Conservation (phyloP, 2,113 vertebrate genomes). For the Paracanthobrama guichenoti region DNA sequence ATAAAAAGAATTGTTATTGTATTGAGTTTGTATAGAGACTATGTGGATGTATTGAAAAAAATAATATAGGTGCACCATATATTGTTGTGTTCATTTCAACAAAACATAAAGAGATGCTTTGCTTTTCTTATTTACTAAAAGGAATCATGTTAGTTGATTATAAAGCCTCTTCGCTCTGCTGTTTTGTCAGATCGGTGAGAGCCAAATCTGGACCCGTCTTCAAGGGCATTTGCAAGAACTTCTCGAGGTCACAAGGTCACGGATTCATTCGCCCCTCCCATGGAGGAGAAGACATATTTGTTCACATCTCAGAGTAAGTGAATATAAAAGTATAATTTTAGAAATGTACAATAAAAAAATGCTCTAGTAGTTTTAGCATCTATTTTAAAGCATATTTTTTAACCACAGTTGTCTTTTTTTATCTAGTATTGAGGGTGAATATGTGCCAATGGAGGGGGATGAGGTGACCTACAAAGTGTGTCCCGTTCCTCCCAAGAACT, state of each 20-base stretch:
- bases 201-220: slow-evolving; percentile 89
- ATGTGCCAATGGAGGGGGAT: slow-evolving; percentile 94
- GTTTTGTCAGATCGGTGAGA: slow-evolving; percentile 74
- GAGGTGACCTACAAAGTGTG: slow-evolving; percentile 98
- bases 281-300: slow-evolving; percentile 96
- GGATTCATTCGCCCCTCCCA: slow-evolving; percentile 91
- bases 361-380: background rate
- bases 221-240: slow-evolving; percentile 95
- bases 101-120: background rate
- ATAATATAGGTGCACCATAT: background rate
- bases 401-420: background rate
- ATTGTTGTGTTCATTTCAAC: background rate
- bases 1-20: background rate
- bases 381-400: background rate
- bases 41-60: background rate
- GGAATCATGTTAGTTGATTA: background rate
- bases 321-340: background rate
- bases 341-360: background rate
- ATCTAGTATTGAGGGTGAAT: slow-evolving; percentile 93
- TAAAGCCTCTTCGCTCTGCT: background rate
- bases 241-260: slow-evolving; percentile 96
- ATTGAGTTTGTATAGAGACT: background rate
- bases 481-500: slow-evolving; percentile 95
- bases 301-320: slow-evolving; percentile 96
- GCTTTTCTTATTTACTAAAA: background rate